These are phyloP conservation scores for Peromyscus maniculatus DNA, from an alignment of 2,113 vertebrate genomes.

Conservation along the genomic window DNA sequence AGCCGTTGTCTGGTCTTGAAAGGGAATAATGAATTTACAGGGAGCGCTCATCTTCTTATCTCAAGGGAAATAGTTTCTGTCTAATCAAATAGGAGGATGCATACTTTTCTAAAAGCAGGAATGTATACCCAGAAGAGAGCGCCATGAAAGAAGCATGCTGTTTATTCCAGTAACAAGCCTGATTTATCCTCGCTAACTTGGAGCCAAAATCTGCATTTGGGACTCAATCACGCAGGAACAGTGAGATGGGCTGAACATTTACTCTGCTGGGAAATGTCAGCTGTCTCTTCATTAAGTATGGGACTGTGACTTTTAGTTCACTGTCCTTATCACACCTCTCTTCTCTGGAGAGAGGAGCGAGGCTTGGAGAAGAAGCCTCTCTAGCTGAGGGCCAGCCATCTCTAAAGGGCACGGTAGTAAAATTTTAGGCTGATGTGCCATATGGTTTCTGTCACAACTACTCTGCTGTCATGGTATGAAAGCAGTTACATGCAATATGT, in stretches of 20 bases:
- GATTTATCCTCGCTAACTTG: constrained; percentile 55
- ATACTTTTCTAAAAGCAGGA: constrained; percentile 68
- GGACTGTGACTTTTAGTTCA: neutral
- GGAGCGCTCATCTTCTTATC: constrained; percentile 55
- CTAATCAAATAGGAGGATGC: constrained; percentile 62
- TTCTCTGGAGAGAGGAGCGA: constrained; percentile 1
- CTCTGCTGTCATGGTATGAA: constrained; percentile 65
- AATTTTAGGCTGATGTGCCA: constrained; percentile 62
- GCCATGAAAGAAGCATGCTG: constrained; percentile 54
- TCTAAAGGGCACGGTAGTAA: constrained; percentile 65
- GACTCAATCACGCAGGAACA: constrained; percentile 40
- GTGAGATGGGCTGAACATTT: constrained; percentile 18
- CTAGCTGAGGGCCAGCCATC: constrained; percentile 3
- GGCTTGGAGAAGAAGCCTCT: neutral
- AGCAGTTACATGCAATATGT: constrained; percentile 68
- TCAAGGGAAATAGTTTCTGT: constrained; percentile 75
- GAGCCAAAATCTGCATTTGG: constrained; percentile 68
- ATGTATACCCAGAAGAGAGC: constrained; percentile 60
- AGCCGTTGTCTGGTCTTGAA: constrained; percentile 68
- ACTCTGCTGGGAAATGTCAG: neutral
- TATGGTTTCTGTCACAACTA: constrained; percentile 75
- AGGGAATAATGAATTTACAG: constrained; percentile 66
- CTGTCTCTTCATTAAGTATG: neutral
- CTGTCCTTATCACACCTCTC: neutral
- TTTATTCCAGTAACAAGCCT: constrained; percentile 61